Conservation (phyloP, 2,113 vertebrate genomes). For the Callaeas wilsoni region DNA sequence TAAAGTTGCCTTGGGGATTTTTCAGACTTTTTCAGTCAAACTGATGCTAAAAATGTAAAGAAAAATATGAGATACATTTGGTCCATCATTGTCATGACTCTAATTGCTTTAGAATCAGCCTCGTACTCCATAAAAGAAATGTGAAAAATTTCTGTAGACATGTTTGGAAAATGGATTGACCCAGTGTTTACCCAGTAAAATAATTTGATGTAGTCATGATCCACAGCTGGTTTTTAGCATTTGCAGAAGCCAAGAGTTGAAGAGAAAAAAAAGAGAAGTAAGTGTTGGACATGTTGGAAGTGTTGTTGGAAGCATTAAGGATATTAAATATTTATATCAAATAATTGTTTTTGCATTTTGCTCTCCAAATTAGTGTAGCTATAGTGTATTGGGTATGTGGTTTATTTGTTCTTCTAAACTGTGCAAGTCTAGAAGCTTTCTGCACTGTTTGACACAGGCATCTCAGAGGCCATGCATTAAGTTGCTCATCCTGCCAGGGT, state of each 20-base stretch:
- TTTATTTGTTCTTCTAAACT: not conserved
- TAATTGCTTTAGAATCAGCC: slow-evolving; percentile 4
- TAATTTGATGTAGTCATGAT: not conserved
- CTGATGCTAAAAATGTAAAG: not conserved
- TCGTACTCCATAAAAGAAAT: not conserved
- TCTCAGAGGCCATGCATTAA: too few relatives aligned
- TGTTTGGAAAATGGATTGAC: not conserved
- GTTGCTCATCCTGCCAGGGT: not conserved
- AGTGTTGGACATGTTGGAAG: not conserved
- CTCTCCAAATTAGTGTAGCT: not conserved
- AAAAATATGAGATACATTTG: not conserved
- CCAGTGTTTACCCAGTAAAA: not conserved
- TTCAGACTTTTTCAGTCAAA: not conserved
- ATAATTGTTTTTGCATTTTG: not conserved
- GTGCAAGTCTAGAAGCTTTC: not conserved
- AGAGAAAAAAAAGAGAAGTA: not conserved
- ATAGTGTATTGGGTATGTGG: accelerated
- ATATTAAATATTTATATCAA: not conserved
- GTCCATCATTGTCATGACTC: not conserved
- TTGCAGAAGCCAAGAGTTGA: not conserved
- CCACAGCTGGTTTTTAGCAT: not conserved
- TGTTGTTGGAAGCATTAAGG: not conserved
- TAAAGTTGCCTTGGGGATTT: not conserved
- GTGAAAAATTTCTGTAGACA: not conserved
- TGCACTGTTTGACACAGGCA: not conserved